phyloP scores from a whole-genome alignment of 1,140 invertebrate species.

The Euwallacea fornicatus region DNA sequence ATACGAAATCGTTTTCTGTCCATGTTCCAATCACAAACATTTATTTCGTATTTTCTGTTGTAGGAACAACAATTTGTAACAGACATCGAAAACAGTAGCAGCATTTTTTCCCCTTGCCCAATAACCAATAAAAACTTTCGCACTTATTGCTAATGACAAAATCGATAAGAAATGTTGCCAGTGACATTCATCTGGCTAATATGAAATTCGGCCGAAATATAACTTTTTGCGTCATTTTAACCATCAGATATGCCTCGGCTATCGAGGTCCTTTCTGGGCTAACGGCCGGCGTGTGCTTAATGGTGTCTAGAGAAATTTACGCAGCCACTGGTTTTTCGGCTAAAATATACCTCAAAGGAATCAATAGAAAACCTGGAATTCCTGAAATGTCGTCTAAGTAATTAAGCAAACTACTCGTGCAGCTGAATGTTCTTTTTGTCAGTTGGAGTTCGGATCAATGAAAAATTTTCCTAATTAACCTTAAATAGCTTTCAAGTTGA shows the following conservation, averaged over 20 bases:
- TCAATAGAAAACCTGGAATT: too few relatives aligned
- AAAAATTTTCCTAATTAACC: conserved; percentile 14
- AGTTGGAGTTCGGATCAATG: neutral
- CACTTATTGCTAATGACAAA: conserved; percentile 31
- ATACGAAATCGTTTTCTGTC: neutral
- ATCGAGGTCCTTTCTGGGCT: too few relatives aligned
- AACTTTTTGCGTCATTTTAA: conserved; percentile 13
- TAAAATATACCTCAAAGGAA: too few relatives aligned
- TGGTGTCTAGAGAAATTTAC: too few relatives aligned
- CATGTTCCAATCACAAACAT: neutral
- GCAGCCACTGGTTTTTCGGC: too few relatives aligned
- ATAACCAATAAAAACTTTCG: conserved; percentile 20
- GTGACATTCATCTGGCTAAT: conserved; percentile 18
- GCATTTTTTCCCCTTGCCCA: neutral
- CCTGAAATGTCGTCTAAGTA: too few relatives aligned
- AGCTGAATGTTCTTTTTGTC: too few relatives aligned
- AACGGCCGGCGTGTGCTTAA: too few relatives aligned
- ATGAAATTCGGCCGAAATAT: conserved; percentile 18
- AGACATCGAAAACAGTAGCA: conserved; percentile 26
- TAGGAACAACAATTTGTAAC: conserved; percentile 22
- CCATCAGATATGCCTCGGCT: too few relatives aligned
- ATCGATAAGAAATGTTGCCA: conserved; percentile 25
- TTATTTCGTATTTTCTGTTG: conserved; percentile 12
- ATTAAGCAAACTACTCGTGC: too few relatives aligned
- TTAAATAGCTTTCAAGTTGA: neutral